Base-by-base conservation (phyloP, 2,888 invertebrate species). In the Archips xylosteana region DNA sequence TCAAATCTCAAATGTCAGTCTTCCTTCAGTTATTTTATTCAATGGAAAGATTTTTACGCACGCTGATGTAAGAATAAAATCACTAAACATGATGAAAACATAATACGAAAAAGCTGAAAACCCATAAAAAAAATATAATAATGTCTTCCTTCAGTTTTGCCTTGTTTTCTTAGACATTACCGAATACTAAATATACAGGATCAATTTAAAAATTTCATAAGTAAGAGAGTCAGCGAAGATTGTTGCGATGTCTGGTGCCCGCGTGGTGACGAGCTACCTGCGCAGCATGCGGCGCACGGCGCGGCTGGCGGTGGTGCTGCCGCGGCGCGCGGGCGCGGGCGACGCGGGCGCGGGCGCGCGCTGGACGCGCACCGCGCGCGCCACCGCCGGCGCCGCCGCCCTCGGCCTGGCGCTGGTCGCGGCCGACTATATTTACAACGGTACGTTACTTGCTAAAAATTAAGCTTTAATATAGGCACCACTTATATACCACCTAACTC, bases 401-500 rank as follows among this genome's bases (percentile, higher is more conserved):
- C 63, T 92, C 13, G 89, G 88, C 5, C 80, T 93, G 4, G 89
- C 92, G 0, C 81, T 93, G 47, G 81, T 93, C 0, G 92, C 93
- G 45, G 92, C 92, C 60, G 91, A 92, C 77, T 85, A 89, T 76
- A 80, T 85, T 51, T 93, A 86, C 76, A 93, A 92, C 80, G 93
- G 93, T 92, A 83, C 70, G 15, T 62, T 36, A 23, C 23, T 23
- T 23, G 23, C 23, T 23, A 23, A 23, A 23, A n/a, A n/a, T n/a
- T n/a, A n/a, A n/a, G n/a, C n/a, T n/a, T n/a, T n/a, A n/a, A n/a
- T n/a, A n/a, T n/a, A n/a, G n/a, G n/a, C n/a, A n/a, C n/a, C n/a
- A n/a, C n/a, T n/a, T n/a, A n/a, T n/a, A n/a, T n/a, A n/a, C n/a
- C n/a, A n/a, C n/a, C n/a, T n/a, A n/a, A n/a, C n/a, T n/a, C n/a